phyloP scores from a whole-genome alignment of 1,140 invertebrate genomes.

The Battus philenor region DNA sequence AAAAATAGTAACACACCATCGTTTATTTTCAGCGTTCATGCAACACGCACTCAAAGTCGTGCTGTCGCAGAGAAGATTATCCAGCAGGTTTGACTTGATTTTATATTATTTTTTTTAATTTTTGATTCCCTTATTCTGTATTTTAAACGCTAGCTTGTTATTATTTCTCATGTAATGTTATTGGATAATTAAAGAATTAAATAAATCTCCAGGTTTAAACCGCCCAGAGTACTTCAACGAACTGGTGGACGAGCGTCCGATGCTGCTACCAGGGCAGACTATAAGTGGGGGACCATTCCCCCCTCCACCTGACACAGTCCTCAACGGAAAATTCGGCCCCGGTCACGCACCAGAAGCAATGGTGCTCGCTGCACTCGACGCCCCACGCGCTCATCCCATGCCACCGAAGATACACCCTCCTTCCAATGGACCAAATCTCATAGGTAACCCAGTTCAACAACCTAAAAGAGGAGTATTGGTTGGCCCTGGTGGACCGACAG shows the following conservation, averaged over 20 bases:
- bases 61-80: too few relatives aligned
- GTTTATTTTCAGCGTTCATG: too few relatives aligned
- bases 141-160: too few relatives aligned
- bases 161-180: constrained; percentile 5
- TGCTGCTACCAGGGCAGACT: constrained; percentile 32
- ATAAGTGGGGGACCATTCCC: constrained; percentile 37
- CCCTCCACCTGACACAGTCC: constrained; percentile 19
- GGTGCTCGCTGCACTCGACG: constrained; percentile 3
- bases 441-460: background rate
- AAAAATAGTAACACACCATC: too few relatives aligned
- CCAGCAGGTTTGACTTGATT: too few relatives aligned
- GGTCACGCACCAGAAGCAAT: constrained; percentile 15
- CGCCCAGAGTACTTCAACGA: constrained; percentile 57
- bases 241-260: constrained; percentile 45
- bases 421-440: constrained; percentile 18
- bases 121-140: too few relatives aligned
- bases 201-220: background rate
- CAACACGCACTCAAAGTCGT: too few relatives aligned
- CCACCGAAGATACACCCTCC: constrained; percentile 7
- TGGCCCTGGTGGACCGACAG: constrained; percentile 40
- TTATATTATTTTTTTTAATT: too few relatives aligned
- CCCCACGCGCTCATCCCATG: background rate
- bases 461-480: constrained; percentile 25
- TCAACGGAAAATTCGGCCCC: constrained; percentile 20
- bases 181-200: background rate